phyloP scores from a whole-genome alignment of 1,140 invertebrate species.

The Trichonephila clavata region DNA sequence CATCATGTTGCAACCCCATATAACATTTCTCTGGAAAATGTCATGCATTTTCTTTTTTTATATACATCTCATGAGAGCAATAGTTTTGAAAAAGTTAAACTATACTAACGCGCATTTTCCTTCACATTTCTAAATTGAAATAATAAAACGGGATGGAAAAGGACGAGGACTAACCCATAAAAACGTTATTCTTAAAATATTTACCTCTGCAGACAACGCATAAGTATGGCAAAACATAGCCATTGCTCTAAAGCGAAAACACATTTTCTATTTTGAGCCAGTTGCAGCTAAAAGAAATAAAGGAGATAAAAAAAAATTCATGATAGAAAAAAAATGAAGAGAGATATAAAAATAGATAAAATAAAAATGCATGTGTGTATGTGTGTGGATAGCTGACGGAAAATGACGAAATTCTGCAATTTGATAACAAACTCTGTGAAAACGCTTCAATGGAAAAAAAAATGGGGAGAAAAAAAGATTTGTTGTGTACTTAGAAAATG shows the following conservation, averaged over 20 bases:
- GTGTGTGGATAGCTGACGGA: background rate
- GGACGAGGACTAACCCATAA: background rate
- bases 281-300: background rate
- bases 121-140: background rate
- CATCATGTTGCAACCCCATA: too few relatives aligned
- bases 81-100: background rate
- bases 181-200: constrained; percentile 9
- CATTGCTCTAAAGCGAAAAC: background rate
- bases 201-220: background rate
- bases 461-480: background rate
- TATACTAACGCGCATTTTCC: background rate
- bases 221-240: background rate
- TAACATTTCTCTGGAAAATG: too few relatives aligned
- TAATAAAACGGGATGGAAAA: background rate
- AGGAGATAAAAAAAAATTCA: background rate
- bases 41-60: too few relatives aligned
- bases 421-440: constrained; percentile 47
- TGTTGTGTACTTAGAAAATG: constrained; percentile 1
- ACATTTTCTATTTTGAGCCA: background rate
- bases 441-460: background rate
- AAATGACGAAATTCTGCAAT: background rate
- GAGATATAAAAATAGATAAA: constrained; percentile 14
- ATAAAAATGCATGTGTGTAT: too few relatives aligned
- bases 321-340: background rate
- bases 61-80: too few relatives aligned